phyloP scores from a whole-genome alignment of 2,113 vertebrate genomes.

The Apistogramma diplotaenia region DNA sequence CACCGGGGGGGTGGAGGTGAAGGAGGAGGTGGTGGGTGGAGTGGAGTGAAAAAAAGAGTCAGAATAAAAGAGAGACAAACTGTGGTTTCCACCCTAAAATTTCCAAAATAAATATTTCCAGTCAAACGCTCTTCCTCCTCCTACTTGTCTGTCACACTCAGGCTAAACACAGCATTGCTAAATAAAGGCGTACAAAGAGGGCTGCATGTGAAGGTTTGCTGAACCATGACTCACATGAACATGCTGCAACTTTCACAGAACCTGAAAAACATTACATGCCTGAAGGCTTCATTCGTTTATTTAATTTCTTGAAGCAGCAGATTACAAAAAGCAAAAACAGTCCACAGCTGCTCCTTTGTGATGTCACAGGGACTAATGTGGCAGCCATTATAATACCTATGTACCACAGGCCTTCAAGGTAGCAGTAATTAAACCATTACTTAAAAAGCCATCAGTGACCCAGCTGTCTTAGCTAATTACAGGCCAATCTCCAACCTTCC shows the following conservation, averaged over 20 bases:
- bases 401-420: no score
- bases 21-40: neutral
- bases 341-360: no score
- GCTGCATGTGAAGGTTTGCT: neutral
- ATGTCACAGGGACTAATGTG: no score
- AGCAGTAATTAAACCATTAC: no score
- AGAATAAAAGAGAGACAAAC: neutral
- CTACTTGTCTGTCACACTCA: neutral
- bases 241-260: neutral
- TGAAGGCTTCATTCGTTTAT: no score
- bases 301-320: no score
- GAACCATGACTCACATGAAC: neutral
- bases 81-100: slow-evolving; percentile 72
- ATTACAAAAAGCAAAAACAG: no score
- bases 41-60: neutral
- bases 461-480: no score
- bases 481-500: no score
- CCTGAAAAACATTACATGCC: neutral
- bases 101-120: slow-evolving; percentile 80
- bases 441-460: no score
- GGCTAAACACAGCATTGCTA: neutral
- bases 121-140: slow-evolving; percentile 2
- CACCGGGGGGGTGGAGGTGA: slow-evolving; percentile 28
- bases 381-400: no score
- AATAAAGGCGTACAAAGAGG: neutral